Conservation (phyloP, 1,140 invertebrate species). For the Zaprionus davidi region DNA sequence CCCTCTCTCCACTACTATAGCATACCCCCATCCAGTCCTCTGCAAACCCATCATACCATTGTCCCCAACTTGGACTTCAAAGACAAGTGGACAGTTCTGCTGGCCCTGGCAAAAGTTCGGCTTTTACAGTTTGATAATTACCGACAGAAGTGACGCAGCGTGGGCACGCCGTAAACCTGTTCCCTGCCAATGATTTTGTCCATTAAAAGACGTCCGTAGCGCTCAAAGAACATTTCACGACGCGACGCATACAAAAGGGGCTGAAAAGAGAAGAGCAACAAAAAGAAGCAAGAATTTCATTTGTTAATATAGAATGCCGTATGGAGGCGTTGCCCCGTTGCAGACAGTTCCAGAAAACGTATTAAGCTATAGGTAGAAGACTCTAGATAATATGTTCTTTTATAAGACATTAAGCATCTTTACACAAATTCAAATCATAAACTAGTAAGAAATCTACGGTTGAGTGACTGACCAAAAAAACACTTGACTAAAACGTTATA, state of each 20-base stretch:
- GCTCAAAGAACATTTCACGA: slow-evolving; percentile 86
- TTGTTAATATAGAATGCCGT: not conserved
- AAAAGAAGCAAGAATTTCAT: not conserved
- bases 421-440: too few relatives aligned
- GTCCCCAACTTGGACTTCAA: slow-evolving; percentile 22
- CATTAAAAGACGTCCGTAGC: slow-evolving; percentile 87
- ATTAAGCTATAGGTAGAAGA: not conserved
- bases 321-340: not conserved
- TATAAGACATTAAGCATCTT: too few relatives aligned
- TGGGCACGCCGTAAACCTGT: slow-evolving; percentile 81
- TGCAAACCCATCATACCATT: slow-evolving; percentile 1
- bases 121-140: slow-evolving; percentile 63
- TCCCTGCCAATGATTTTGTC: slow-evolving; percentile 86
- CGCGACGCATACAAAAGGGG: slow-evolving; percentile 81
- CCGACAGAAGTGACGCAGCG: slow-evolving; percentile 87
- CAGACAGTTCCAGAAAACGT: not conserved
- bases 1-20: not conserved
- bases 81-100: slow-evolving; percentile 32
- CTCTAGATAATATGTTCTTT: too few relatives aligned
- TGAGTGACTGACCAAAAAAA: too few relatives aligned
- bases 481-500: too few relatives aligned
- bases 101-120: slow-evolving; percentile 27
- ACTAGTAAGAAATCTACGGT: too few relatives aligned
- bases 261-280: slow-evolving; percentile 42
- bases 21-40: not conserved